These are phyloP conservation scores for Flexamia atlantica DNA, from an alignment of 2,888 invertebrate genomes.

Conservation along the genomic window DNA sequence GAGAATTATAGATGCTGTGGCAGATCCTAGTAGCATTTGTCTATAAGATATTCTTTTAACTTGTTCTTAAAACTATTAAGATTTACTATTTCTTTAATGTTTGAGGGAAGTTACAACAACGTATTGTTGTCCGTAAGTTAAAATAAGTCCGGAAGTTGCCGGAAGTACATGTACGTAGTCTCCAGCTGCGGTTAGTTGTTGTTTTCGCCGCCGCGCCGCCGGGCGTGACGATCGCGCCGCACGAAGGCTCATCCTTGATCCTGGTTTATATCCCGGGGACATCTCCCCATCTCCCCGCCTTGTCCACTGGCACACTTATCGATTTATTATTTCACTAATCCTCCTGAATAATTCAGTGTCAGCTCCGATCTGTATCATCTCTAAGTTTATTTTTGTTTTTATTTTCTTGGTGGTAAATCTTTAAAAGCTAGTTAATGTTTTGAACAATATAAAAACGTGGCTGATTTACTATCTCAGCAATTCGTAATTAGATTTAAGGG, in stretches of 20 bases:
- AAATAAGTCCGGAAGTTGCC: constrained; percentile 12
- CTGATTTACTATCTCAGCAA: too few species aligned
- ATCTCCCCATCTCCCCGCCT: neutral
- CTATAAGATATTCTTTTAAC: too few species aligned
- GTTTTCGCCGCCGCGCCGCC: neutral
- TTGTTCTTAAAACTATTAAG: too few species aligned
- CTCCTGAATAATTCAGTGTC: constrained; percentile 34
- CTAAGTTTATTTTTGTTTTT: constrained; percentile 2
- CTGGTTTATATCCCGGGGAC: constrained; percentile 41
- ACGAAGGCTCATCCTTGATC: constrained; percentile 32
- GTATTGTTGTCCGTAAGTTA: too few species aligned
- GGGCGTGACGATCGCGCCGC: neutral
- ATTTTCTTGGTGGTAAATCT: neutral
- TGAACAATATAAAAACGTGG: too few species aligned
- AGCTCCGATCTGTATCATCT: neutral
- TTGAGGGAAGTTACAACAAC: too few species aligned
- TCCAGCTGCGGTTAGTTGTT: constrained; percentile 3
- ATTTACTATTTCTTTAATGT: too few species aligned
- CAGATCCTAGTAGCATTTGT: too few species aligned
- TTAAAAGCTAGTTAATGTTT: too few species aligned
- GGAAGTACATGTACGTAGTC: constrained; percentile 4
- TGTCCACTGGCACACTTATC: constrained; percentile 47
- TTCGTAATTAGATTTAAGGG: too few species aligned
- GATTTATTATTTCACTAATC: constrained; percentile 55
- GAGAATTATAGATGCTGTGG: too few species aligned